Evolutionary conservation across 1,140 invertebrate species (phyloP), one percentile per base, ranked within the genome.

Genomic region (Telenomus remus): DNA sequence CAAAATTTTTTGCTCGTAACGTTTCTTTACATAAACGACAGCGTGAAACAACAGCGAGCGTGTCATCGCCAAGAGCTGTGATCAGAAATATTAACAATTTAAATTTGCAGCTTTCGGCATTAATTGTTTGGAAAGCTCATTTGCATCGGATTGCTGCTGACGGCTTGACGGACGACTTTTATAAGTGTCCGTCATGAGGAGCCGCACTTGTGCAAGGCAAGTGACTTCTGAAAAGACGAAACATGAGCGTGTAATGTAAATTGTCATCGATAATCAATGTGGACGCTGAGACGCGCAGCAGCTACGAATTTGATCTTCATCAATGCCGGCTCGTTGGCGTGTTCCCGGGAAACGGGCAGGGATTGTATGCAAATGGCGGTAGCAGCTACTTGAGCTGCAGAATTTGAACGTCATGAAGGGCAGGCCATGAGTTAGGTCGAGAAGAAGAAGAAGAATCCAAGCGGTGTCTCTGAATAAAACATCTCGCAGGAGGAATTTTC

Each of bases 291-390:
- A 60, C 56, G 19, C 13, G 46, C 49, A 34, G 46, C 49, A 34
- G 47, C 47, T 16, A 19, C 50, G 46, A 68, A 59, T 59, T 71
- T 69, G 48, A 68, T 71, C 51, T 63, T 66, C 63, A 49, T 76
- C 66, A 66, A 42, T 60, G 55, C 44, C 61, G 50, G 15, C 46
- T 63, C 50, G 39, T 59, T 71, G 60, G 56, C 49, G 66, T 48
- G 53, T 51, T 47, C 51, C n/a, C 64, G 12, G 60, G 76, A 76
- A 85, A 84, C 83, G 79, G 77, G 77, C 66, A 76, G 68, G 86
- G 81, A 86, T 87, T 86, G 85, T 86, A 87, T 87, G 86, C 82
- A 87, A 87, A 87, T 87, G 82, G 75, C 82, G 80, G 83, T 85
- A 84, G 84, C 81, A 79, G 84, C 84, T 84, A 84, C 82, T 84